phyloP scores from a whole-genome alignment of 1,140 invertebrate species.

The Penaeus vannamei region DNA sequence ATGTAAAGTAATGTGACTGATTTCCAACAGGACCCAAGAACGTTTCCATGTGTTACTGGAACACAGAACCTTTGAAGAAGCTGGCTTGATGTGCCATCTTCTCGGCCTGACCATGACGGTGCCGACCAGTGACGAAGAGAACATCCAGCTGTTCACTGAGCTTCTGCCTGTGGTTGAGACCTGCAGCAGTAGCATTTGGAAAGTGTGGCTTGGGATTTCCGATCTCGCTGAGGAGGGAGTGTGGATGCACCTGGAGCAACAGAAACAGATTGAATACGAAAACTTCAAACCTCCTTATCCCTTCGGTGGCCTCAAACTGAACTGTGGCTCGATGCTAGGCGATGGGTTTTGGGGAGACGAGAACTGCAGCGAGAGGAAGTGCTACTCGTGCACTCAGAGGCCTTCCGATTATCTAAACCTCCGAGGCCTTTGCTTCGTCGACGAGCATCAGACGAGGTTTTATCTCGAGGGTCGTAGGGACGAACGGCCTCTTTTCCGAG shows the following conservation, averaged over 20 bases:
- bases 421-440: conserved; percentile 35
- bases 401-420: conserved; percentile 19
- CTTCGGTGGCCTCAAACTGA: not conserved
- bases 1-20: too few species aligned
- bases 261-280: not conserved
- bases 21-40: too few species aligned
- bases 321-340: conserved; percentile 10
- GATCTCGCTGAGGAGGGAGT: conserved; percentile 34
- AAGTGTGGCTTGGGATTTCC: conserved; percentile 42
- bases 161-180: not conserved
- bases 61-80: too few species aligned
- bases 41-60: too few species aligned
- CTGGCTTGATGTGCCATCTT: too few species aligned
- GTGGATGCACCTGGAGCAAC: conserved; percentile 10
- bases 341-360: conserved; percentile 30
- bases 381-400: conserved; percentile 9
- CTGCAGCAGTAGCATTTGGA: conserved; percentile 10
- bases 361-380: not conserved
- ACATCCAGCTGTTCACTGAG: not conserved
- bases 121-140: not conserved
- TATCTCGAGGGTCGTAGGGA: too few species aligned
- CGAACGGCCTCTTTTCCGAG: too few species aligned
- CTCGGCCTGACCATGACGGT: too few species aligned
- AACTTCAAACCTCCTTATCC: conserved; percentile 29
- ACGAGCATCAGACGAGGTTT: conserved; percentile 9